Conservation (phyloP, 2,888 invertebrate species). For the Rugalucina vietnamica region DNA sequence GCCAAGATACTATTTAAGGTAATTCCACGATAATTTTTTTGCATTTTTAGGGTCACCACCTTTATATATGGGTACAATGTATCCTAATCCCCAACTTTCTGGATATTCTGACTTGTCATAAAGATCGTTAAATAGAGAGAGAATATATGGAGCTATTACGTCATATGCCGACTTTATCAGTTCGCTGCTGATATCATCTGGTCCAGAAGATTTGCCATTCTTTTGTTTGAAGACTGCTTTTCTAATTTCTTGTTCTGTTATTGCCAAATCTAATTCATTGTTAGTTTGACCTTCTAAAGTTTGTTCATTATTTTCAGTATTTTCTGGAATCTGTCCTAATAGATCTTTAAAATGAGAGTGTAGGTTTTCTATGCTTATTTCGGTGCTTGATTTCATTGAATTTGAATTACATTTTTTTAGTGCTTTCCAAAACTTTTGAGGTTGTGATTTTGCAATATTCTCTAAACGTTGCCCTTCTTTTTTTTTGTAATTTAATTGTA, state of each 20-base stretch:
- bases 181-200: not conserved
- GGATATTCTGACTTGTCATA: not conserved
- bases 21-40: conserved; percentile 21
- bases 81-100: not conserved
- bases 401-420: not conserved
- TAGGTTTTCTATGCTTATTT: not conserved
- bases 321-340: not conserved
- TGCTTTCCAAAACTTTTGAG: not conserved
- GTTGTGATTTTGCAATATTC: not conserved
- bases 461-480: not conserved
- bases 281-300: not conserved
- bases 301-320: not conserved
- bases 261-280: not conserved
- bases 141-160: not conserved
- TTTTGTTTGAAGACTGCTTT: not conserved
- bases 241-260: not conserved
- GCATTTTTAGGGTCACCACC: conserved; percentile 2
- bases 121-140: not conserved
- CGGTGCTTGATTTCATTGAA: not conserved
- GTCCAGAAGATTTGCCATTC: not conserved
- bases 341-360: not conserved
- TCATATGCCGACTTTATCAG: not conserved
- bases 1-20: conserved; percentile 25
- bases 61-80: conserved; percentile 29
- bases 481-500: not conserved